Conservation (phyloP, 2,113 vertebrate species). For the Eclectus roratus region DNA sequence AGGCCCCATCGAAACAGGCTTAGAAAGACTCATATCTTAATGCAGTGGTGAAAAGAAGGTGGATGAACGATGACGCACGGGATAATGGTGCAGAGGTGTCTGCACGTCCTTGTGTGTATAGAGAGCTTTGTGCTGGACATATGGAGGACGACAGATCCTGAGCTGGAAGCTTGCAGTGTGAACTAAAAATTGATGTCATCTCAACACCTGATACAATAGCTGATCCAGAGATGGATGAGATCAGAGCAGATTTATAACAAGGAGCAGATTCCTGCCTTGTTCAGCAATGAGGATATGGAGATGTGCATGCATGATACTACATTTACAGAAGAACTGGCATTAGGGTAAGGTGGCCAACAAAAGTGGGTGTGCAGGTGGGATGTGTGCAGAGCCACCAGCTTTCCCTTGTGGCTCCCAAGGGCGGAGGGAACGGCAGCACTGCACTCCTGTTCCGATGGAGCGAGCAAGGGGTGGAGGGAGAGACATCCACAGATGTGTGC, state of each 20-base stretch:
- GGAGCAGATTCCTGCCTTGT: background rate
- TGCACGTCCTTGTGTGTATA: background rate
- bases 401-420: background rate
- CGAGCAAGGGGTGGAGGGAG: background rate
- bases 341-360: background rate
- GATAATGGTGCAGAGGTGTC: background rate
- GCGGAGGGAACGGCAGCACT: background rate
- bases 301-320: fast-evolving
- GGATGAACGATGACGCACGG: fast-evolving
- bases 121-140: background rate
- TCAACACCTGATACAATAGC: background rate
- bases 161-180: background rate
- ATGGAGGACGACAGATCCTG: background rate
- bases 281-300: background rate
- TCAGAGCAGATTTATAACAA: background rate
- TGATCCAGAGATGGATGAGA: background rate
- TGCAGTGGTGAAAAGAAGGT: background rate
- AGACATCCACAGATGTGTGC: slow-evolving; percentile 65
- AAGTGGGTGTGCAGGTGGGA: fast-evolving
- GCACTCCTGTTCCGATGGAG: background rate
- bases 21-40: background rate
- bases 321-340: background rate
- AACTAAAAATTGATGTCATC: background rate
- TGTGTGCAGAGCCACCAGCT: background rate
- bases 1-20: background rate